phyloP scores from a whole-genome alignment of 2,113 vertebrate species.

The Stomatorhinus ivindoensis region DNA sequence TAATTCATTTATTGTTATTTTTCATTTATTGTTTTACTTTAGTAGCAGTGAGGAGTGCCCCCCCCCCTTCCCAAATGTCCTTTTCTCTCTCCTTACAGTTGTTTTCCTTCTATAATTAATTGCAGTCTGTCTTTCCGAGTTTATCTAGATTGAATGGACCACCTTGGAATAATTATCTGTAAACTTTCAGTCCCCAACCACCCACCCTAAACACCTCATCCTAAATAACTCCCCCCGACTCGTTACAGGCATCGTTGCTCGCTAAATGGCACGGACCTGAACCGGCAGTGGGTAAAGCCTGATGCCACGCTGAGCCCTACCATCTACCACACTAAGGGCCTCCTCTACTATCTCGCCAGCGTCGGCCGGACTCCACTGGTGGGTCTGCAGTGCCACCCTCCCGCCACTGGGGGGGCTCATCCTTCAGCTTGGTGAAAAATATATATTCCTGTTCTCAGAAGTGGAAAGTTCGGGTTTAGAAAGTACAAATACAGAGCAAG shows the following conservation, averaged over 20 bases:
- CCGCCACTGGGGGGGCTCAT: background rate
- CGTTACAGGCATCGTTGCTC: conserved; percentile 76
- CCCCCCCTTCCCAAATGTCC: background rate
- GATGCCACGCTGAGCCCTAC: conserved; percentile 69
- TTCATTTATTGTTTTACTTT: background rate
- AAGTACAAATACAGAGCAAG: background rate
- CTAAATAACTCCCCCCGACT: background rate
- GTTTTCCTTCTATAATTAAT: background rate
- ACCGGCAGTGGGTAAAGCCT: conserved; percentile 80
- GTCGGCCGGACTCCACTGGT: conserved; percentile 70
- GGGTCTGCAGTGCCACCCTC: conserved; percentile 37
- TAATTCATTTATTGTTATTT: background rate
- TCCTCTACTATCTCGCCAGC: conserved; percentile 75
- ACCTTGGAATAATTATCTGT: background rate
- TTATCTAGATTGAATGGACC: background rate
- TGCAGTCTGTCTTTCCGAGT: background rate
- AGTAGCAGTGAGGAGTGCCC: background rate
- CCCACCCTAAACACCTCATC: too few relatives aligned
- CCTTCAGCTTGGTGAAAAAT: too few relatives aligned
- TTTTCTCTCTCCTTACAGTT: background rate
- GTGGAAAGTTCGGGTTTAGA: background rate
- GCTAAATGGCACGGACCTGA: conserved; percentile 77
- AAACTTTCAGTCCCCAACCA: background rate
- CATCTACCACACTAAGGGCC: conserved; percentile 82
- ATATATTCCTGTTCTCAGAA: background rate